Evolutionary conservation across 2,797 vertebrate species (phyloP).

Genomic region (Peromyscus attwateri): DNA sequence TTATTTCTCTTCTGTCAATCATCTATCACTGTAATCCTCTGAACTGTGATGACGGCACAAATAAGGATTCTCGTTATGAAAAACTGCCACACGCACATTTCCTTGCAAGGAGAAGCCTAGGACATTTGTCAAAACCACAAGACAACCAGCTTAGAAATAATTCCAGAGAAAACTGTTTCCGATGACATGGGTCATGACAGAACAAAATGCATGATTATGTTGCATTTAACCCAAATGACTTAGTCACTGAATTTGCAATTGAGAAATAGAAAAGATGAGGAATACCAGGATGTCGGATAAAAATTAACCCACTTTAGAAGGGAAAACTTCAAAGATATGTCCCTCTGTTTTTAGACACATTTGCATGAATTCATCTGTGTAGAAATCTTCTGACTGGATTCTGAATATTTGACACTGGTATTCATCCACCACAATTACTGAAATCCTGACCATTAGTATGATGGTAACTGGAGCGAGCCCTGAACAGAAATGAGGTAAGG

Average conservation of each 20-base stretch:
- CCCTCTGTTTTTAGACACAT: constrained; percentile 11
- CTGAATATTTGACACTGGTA: constrained; percentile 38
- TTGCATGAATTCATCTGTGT: not conserved
- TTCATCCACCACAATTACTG: not conserved
- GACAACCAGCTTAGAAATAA: constrained; percentile 72
- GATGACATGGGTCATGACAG: constrained; percentile 60
- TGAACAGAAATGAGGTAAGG: not conserved
- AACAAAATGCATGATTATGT: constrained; percentile 67
- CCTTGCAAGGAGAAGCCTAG: constrained; percentile 69
- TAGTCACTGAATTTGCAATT: constrained; percentile 65
- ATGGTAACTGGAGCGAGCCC: not conserved
- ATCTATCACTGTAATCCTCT: constrained; percentile 67
- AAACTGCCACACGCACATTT: constrained; percentile 59
- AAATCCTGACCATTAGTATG: not conserved
- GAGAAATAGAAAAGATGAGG: constrained; percentile 32
- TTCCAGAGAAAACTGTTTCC: constrained; percentile 74
- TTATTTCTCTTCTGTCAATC: constrained; percentile 78
- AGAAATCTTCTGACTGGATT: constrained; percentile 19
- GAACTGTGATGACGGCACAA: constrained; percentile 72
- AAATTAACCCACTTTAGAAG: not conserved
- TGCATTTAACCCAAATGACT: constrained; percentile 59
- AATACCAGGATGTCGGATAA: constrained; percentile 39
- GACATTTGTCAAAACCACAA: constrained; percentile 75
- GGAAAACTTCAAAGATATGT: not conserved
- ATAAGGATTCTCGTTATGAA: constrained; percentile 54